phyloP scores from a whole-genome alignment of 2,888 invertebrate genomes.

The Timema cristinae region DNA sequence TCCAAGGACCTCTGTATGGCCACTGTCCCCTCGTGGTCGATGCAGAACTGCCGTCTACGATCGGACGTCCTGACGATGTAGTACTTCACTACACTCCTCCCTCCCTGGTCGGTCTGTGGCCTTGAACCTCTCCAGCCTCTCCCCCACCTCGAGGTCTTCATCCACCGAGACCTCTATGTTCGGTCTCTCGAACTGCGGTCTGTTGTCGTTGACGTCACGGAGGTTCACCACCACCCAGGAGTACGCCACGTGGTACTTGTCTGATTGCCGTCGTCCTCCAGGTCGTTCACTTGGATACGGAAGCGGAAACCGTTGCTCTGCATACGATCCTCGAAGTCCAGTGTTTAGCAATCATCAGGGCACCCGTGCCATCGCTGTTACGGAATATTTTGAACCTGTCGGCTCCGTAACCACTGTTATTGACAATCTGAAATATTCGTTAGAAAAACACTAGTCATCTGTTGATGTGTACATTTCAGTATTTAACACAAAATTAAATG shows the following conservation, averaged over 20 bases:
- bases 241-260: no score
- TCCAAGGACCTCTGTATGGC: no score
- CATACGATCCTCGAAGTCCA: constrained; percentile 49
- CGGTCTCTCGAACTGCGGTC: no score
- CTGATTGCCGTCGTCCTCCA: not conserved
- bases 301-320: constrained; percentile 49
- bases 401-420: constrained; percentile 45
- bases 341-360: constrained; percentile 48
- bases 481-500: no score
- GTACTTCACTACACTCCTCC: constrained; percentile 53
- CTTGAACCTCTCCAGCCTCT: no score
- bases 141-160: no score
- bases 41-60: constrained; percentile 88
- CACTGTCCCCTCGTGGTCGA: constrained; percentile 68
- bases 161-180: no score
- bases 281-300: constrained; percentile 43
- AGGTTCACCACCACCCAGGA: no score
- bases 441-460: not conserved
- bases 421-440: constrained; percentile 36
- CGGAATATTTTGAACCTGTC: constrained; percentile 48
- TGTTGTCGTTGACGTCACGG: no score
- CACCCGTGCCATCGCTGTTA: constrained; percentile 47
- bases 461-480: no score
- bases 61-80: constrained; percentile 91
- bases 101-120: constrained; percentile 20